Base-by-base conservation (phyloP, 2,888 invertebrate species). In the Mactromeris polynyma region DNA sequence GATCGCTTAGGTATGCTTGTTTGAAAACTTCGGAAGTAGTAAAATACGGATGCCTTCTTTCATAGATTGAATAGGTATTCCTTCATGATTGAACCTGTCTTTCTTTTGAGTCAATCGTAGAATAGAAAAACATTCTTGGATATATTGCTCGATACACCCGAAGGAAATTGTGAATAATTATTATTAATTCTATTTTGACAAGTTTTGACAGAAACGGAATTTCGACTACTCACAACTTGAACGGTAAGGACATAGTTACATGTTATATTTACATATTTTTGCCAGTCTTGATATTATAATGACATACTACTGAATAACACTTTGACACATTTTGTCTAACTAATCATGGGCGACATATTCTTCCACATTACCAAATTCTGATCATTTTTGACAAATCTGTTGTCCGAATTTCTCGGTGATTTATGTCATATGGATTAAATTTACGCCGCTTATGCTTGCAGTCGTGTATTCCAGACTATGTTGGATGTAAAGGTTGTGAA, bases 11-110 rank as follows among this genome's bases (percentile, higher is more conserved):
- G 89, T 88, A 88, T 84, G 86, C 86, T 91, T 88, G 87, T 88
- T 89, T 85, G 84, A 88, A 91, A 91, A 89, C 86, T 88, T 89
- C 87, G 86, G 89, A 89, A 89, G 89, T 88, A 86, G 91, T 88
- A 83, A 86, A 86, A 78, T 36, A 42, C 64, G 58, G 85, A 46
- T 33, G 54, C 58, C n/a, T 38, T 51, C 80, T 46, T 64, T 42
- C 54, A 42, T 58, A 21, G 31, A 42, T 33, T 36, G 64, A 19
- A 73, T 17, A 26, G 78, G 77, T 54, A 83, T 83, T 46, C 83
- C 31, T 84, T 80, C 42, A 81, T 86, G 46, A n/a, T 42, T 86
- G 58, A 26, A 81, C 42, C 73, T 81, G 81, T 42, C 40, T 86
- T 46, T 58, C 58, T 85, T 42, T 85, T 85, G 80, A 73, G 73